Evolutionary conservation across 2,888 invertebrate genomes (phyloP), one percentile per base, ranked within the genome.

Genomic region (Drosophila neoperkinsi): DNA sequence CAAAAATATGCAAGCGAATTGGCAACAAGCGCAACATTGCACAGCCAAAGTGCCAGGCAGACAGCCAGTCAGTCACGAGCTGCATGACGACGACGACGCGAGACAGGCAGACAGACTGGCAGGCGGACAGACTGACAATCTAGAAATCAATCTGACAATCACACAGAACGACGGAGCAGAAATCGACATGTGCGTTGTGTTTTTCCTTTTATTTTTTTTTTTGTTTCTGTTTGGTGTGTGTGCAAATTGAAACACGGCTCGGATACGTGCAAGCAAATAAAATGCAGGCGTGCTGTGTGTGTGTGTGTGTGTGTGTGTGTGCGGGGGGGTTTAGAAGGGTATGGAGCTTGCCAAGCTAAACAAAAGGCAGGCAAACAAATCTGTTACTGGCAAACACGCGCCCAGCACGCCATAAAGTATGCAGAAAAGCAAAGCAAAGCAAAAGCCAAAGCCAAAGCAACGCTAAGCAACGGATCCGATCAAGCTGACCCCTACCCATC

Each of bases 231-330:
- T 49, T 31, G 64, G 41, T 41, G 36, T 84, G 52, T 80, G 84
- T 79, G 78, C 83, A 87, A 88, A 90, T 90, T 88, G 91, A 88
- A 88, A 84, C 90, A 82, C 78, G 90, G 76, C 90, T 82, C 49
- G 75, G 82, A 89, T 77, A 88, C 88, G 86, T 90, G 87, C 78
- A 41, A 70, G 72, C 79, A 79, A 82, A 80, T 77, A 84, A 84
- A 79, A 74, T 65, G 38, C 28, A 38, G 16, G n/a, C 33, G 16
- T 34, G 49, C 18, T 43, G 46, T 13, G 34, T 16, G 28, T 28
- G 34, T 43, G 49, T n/a, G 36, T 36, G 34, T 25, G 25, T 3
- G n/a, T 10, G 51, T 18, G 33, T 3, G 25, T n/a, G 43, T n/a
- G n/a, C n/a, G 30, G 11, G 51, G 11, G 30, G 38, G 49, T 34